Percentiles rank a stretch among this genome's conserved stretches.
Conservation (phyloP, 2,888 invertebrate genomes). For the Lottia scabra region DNA sequence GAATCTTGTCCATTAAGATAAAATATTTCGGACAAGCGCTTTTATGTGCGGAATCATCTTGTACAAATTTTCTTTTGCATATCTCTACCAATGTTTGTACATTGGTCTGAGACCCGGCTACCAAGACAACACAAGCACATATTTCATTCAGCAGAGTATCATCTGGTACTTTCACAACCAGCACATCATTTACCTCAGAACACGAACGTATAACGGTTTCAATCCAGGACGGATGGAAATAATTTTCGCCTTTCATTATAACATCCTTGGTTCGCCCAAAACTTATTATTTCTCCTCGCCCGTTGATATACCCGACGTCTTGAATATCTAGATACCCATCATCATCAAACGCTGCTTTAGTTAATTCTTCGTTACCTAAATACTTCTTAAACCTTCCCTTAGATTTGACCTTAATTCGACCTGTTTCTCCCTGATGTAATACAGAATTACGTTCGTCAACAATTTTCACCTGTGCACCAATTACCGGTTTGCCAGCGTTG, state of each 20-base stretch:
- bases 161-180: too few species aligned
- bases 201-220: too few species aligned
- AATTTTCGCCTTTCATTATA: too few species aligned
- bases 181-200: too few species aligned
- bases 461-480: constrained; percentile 9
- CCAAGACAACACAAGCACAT: too few species aligned
- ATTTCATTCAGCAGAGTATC: too few species aligned
- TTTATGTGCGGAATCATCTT: not conserved
- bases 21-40: not conserved
- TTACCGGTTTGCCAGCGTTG: not conserved
- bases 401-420: constrained; percentile 9
- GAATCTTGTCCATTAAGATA: not conserved
- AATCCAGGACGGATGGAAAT: too few species aligned
- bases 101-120: not conserved
- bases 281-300: constrained; percentile 9
- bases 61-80: not conserved
- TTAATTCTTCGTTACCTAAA: constrained; percentile 11
- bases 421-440: not conserved
- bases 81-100: not conserved
- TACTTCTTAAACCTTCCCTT: too few species aligned
- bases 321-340: constrained; percentile 16
- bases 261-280: too few species aligned
- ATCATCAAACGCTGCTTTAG: constrained; percentile 5
- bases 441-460: not conserved
- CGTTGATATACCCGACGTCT: constrained; percentile 6